Percentiles rank a stretch among this genome's conserved stretches.
Conservation (phyloP, 2,113 vertebrate species). For the Lota lota region DNA sequence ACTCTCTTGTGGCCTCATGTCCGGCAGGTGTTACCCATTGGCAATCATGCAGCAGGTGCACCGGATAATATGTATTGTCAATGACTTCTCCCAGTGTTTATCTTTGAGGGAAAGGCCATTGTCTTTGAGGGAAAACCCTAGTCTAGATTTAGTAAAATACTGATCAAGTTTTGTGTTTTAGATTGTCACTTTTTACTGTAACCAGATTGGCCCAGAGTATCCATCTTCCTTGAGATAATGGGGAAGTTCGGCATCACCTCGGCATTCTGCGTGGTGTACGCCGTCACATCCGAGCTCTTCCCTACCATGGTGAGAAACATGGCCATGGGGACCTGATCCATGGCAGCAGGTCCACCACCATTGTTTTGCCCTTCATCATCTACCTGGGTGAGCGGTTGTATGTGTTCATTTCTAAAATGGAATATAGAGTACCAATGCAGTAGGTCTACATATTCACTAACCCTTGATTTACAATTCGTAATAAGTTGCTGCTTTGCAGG, state of each 20-base stretch:
- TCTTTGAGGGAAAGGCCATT: too few relatives aligned
- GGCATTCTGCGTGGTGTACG: constrained; percentile 83
- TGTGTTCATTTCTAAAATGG: neutral
- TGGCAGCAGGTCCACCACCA: constrained; percentile 82
- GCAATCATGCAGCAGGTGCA: too few relatives aligned
- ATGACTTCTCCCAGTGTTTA: too few relatives aligned
- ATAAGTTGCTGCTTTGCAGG: constrained; percentile 54
- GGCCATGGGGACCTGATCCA: constrained; percentile 83
- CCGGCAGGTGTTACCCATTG: too few relatives aligned
- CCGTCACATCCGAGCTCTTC: constrained; percentile 83
- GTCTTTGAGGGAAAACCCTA: too few relatives aligned
- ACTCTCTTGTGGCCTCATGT: too few relatives aligned
- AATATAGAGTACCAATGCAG: neutral
- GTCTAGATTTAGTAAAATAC: too few relatives aligned
- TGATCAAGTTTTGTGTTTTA: too few relatives aligned
- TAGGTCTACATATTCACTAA: neutral
- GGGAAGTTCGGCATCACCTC: constrained; percentile 87
- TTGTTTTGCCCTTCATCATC: constrained; percentile 84
- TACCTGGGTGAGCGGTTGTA: constrained; percentile 78
- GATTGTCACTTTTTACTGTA: constrained; percentile 9
- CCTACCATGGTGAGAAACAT: constrained; percentile 85
- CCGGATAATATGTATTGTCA: too few relatives aligned
- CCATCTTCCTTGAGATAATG: constrained; percentile 80
- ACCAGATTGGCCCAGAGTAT: constrained; percentile 68
- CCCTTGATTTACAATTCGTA: neutral